Base-by-base conservation (phyloP, 2,888 invertebrate species). In the Ochropleura leucogaster region DNA sequence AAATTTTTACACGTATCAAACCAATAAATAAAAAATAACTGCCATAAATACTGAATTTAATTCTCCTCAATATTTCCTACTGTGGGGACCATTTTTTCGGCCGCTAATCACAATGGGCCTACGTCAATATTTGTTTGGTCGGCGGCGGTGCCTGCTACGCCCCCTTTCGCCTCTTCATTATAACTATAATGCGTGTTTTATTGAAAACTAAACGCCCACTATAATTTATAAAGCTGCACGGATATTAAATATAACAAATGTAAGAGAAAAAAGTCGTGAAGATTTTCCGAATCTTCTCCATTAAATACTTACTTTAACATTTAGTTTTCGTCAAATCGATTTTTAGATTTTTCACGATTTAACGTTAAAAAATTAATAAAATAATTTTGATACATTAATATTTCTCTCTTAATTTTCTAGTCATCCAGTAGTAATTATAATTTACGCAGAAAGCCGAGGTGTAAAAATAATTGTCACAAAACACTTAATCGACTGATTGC, bases 151-250 rank as follows among this genome's bases (percentile, higher is more conserved):
- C 80, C 67, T 72, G 85, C 57, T 40, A 82, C 93, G 93, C 93
- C 94, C 91, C 89, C 89, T 91, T 88, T 91, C 90, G 90, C 93
- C 93, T 90, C 91, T 88, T 92, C 90, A 90, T 92, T 92, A 93
- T 85, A 85, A 88, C 87, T 75, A 89, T 90, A 90, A 93, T 92
- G 89, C 91, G 89, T 91, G 90, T 89, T 89, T 88, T 90, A 92
- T 92, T 92, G 89, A 90, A 90, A 90, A 87, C 87, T 85, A 89
- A 69, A 90, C 93, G 92, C 93, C 93, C 92, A 90, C 87, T 73
- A 57, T 80, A 51, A 85, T 85, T 89, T 87, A 86, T 89, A 88
- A 87, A 72, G 44, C 46, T 53, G 20, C 63, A 65, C 42, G 65
- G 42, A 47, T 74, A 72, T 76, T 69, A 66, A 67, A 9, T 14